Evolutionary conservation across 2,888 invertebrate genomes (phyloP).

Genomic region (Micoletzkya japonica): DNA sequence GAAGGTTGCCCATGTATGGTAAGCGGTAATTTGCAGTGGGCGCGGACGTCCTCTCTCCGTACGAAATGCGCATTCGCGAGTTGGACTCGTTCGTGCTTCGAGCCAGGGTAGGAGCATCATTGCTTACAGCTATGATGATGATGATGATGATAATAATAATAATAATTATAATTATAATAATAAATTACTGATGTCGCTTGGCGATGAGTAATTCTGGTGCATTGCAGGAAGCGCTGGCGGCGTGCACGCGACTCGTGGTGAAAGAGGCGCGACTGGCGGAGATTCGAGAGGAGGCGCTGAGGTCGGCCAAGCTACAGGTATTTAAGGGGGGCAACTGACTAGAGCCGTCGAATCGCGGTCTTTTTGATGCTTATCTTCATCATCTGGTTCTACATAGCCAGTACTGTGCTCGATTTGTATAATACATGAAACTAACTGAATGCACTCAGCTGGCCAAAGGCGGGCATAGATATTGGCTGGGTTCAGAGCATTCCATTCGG

Average conservation of each 20-base stretch:
- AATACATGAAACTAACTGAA: too few relatives aligned
- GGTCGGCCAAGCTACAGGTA: constrained; percentile 17
- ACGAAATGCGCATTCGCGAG: constrained; percentile 90
- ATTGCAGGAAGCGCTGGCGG: constrained; percentile 83
- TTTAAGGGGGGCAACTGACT: too few relatives aligned
- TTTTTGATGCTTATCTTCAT: too few relatives aligned
- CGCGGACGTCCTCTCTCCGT: constrained; percentile 73
- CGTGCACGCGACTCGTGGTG: constrained; percentile 89
- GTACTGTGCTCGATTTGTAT: too few relatives aligned
- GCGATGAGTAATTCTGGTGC: neutral
- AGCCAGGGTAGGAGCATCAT: constrained; percentile 73
- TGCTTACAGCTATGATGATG: neutral
- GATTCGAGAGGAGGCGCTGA: constrained; percentile 80
- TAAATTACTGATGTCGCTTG: neutral
- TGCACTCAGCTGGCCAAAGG: too few relatives aligned
- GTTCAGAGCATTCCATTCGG: too few relatives aligned
- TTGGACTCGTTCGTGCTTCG: constrained; percentile 94
- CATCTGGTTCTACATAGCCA: too few relatives aligned
- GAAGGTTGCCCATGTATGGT: too few relatives aligned
- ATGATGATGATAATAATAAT: neutral
- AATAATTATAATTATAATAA: neutral
- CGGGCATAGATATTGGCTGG: too few relatives aligned
- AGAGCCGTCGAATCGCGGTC: too few relatives aligned
- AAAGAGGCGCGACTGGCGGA: constrained; percentile 91
- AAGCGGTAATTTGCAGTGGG: constrained; percentile 60